Conservation (phyloP, 2,797 vertebrate genomes). For the Notolabrus celidotus region DNA sequence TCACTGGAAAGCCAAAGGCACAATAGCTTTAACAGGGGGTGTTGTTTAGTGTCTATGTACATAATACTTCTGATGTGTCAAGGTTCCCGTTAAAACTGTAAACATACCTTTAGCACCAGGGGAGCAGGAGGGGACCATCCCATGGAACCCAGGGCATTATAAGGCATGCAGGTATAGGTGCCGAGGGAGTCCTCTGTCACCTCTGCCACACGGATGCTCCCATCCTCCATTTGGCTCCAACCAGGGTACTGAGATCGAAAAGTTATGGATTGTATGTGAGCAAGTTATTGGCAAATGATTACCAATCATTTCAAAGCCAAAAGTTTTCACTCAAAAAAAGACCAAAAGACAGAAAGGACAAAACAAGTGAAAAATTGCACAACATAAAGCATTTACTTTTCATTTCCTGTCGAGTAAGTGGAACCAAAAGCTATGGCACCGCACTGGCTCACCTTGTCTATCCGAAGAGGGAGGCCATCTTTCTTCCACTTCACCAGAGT, state of each 20-base stretch:
- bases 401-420: too few relatives aligned
- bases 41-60: too few relatives aligned
- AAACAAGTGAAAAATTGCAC: slow-evolving; percentile 1
- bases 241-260: slow-evolving; percentile 88
- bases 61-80: too few relatives aligned
- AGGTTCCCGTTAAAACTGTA: too few relatives aligned
- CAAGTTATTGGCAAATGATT: background rate
- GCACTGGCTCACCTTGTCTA: slow-evolving; percentile 82
- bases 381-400: background rate
- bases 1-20: too few relatives aligned
- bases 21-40: too few relatives aligned
- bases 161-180: slow-evolving; percentile 99
- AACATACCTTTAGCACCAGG: slow-evolving; percentile 97
- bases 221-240: slow-evolving; percentile 97
- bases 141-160: slow-evolving; percentile 98
- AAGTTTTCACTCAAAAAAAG: too few relatives aligned
- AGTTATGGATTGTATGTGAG: background rate
- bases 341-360: background rate
- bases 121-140: slow-evolving; percentile 96
- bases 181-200: slow-evolving; percentile 98
- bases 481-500: slow-evolving; percentile 98
- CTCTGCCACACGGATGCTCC: slow-evolving; percentile 97
- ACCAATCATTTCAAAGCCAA: background rate
- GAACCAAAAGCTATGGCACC: background rate
- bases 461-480: slow-evolving; percentile 93